Conservation (phyloP, 2,113 vertebrate genomes). For the Orycteropus afer region DNA sequence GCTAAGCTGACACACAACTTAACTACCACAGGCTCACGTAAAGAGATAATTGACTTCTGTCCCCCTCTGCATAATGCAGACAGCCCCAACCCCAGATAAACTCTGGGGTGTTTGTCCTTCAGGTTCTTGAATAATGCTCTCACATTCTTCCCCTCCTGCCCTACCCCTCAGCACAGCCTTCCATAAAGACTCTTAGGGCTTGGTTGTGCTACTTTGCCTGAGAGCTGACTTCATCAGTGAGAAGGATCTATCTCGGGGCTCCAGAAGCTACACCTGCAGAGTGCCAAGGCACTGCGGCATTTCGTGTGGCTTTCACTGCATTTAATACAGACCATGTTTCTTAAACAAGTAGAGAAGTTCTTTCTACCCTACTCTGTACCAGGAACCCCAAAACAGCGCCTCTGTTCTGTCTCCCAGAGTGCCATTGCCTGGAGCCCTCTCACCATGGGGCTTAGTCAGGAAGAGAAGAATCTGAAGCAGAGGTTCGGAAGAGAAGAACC, state of each 20-base stretch:
- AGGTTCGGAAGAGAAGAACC: rapidly evolving
- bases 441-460: background rate
- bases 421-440: background rate
- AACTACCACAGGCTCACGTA: background rate
- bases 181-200: background rate
- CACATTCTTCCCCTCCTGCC: background rate
- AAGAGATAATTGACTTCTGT: background rate
- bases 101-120: background rate
- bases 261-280: background rate
- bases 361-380: background rate
- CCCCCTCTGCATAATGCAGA: background rate
- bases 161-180: background rate
- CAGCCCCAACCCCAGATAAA: background rate
- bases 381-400: background rate
- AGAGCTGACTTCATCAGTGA: background rate
- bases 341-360: background rate
- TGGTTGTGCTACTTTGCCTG: background rate
- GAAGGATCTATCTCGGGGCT: background rate
- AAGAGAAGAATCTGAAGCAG: background rate
- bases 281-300: background rate
- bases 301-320: background rate
- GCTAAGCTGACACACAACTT: no score
- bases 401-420: background rate
- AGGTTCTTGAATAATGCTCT: background rate
- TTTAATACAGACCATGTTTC: background rate